These are phyloP conservation scores for Psilanteris sp. DNA, from an alignment of 1,140 invertebrate species.

Conservation along the genomic window DNA sequence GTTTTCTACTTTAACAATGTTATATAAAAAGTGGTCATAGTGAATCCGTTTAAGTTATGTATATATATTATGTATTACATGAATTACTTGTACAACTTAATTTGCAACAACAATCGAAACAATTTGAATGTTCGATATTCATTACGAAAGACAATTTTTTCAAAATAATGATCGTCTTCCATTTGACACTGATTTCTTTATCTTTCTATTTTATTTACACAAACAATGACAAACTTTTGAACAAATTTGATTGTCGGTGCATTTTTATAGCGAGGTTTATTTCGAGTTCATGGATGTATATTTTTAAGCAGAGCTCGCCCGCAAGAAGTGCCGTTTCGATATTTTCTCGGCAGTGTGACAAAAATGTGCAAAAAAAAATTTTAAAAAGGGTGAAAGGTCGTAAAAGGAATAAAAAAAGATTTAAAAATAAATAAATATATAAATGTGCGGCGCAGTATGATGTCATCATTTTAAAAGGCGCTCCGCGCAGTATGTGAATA, in stretches of 20 bases:
- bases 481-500: slow-evolving; percentile 73
- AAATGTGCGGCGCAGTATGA: slow-evolving; percentile 47
- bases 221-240: background rate
- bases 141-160: too few species aligned
- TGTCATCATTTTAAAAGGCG: slow-evolving; percentile 69
- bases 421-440: slow-evolving; percentile 26
- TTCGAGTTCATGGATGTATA: slow-evolving; percentile 13
- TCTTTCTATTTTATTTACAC: too few species aligned
- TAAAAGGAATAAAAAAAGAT: slow-evolving; percentile 25
- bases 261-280: slow-evolving; percentile 15
- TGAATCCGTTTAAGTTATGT: too few species aligned
- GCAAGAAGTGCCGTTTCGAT: slow-evolving; percentile 1
- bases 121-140: too few species aligned
- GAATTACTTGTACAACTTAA: too few species aligned
- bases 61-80: too few species aligned
- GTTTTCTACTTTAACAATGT: too few species aligned
- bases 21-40: too few species aligned
- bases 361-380: slow-evolving; percentile 27
- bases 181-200: too few species aligned
- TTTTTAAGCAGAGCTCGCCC: slow-evolving; percentile 3
- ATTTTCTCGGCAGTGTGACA: slow-evolving; percentile 1
- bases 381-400: slow-evolving; percentile 23
- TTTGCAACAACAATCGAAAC: too few species aligned
- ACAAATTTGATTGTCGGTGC: slow-evolving; percentile 45
- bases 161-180: too few species aligned